Evolutionary conservation across 2,797 vertebrate species (phyloP).

Genomic region (Pelochelys cantorii): DNA sequence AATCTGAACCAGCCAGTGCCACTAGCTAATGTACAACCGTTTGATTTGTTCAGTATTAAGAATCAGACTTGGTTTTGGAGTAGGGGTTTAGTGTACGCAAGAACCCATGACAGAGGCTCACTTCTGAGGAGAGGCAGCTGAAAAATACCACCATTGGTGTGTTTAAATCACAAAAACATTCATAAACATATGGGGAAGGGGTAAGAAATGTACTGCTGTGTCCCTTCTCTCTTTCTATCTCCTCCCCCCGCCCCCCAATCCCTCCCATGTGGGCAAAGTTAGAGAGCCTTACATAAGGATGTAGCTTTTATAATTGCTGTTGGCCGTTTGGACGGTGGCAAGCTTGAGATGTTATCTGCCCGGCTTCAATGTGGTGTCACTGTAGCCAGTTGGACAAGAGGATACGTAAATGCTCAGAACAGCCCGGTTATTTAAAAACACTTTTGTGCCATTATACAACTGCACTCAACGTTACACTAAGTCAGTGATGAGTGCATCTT

Average conservation of each 20-base stretch:
- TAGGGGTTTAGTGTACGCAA: not conserved
- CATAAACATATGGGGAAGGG: not conserved
- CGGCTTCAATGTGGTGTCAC: not conserved
- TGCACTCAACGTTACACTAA: not conserved
- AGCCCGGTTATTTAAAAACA: not conserved
- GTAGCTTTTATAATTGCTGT: not conserved
- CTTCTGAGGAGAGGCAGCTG: not conserved
- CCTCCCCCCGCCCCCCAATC: fast-evolving
- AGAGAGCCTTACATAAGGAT: not conserved
- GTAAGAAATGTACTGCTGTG: not conserved
- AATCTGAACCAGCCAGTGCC: not conserved
- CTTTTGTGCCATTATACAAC: not conserved
- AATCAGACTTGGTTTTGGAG: conserved; percentile 40
- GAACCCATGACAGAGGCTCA: not conserved
- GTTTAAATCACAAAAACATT: too few species aligned
- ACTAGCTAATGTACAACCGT: conserved; percentile 4
- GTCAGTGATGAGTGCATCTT: not conserved
- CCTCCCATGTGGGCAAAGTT: not conserved
- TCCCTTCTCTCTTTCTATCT: fast-evolving
- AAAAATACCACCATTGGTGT: too few species aligned
- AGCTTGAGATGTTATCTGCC: not conserved
- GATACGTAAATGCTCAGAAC: not conserved
- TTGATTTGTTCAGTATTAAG: conserved; percentile 32
- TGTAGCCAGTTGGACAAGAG: not conserved
- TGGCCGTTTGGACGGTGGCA: not conserved